Evolutionary conservation across 2,797 vertebrate species (phyloP), one percentile per base, ranked within the genome.

Genomic region (Gouania willdenowi): DNA sequence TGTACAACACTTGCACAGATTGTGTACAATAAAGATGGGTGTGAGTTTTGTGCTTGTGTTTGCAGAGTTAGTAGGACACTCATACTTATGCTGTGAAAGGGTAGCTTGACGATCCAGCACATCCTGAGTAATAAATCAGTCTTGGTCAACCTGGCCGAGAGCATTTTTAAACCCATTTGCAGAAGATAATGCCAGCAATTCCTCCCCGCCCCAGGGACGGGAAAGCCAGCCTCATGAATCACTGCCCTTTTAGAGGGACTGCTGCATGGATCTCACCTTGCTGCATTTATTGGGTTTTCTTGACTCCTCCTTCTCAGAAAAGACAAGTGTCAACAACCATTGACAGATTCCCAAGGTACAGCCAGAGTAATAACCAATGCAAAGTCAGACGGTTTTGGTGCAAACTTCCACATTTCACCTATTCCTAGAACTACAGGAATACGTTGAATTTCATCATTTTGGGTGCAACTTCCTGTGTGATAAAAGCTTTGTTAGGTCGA

Each of bases 141-240:
- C 72, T 73, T 82, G 82, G 77, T 83, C 85, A 80, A 83, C 78
- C 67, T 86, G 77, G 81, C 87, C 80, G 73, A 79, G 64, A 87
- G 83, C 82, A 65, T 85, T 88, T 88, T 82, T 72, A 83, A 80
- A 85, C 66, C 82, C 81, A 87, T 88, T 88, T 87, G 83, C 81
- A 73, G 69, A 72, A 82, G 83, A 87, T 88, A 87, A 88, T 87
- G 83, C 85, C 84, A 82, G 80, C 80, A 75, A 82, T 86, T 85
- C 66, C 66, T 76, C 70, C 50, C 49, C 66, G 80, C 82, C 79
- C 73, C 69, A 63, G 82, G 82, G 81, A 83, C 58, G 29, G 53
- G 44, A 34, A 49, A 72, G 68, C 69, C 46, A 54, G 75, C 49
- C 72, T 79, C 83, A 84, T 88, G 83, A 85, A 88, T 88, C 87